Evolutionary conservation across 2,888 invertebrate genomes (phyloP), one percentile per base, ranked within the genome.

Genomic region (Torymus aiolomorphi): DNA sequence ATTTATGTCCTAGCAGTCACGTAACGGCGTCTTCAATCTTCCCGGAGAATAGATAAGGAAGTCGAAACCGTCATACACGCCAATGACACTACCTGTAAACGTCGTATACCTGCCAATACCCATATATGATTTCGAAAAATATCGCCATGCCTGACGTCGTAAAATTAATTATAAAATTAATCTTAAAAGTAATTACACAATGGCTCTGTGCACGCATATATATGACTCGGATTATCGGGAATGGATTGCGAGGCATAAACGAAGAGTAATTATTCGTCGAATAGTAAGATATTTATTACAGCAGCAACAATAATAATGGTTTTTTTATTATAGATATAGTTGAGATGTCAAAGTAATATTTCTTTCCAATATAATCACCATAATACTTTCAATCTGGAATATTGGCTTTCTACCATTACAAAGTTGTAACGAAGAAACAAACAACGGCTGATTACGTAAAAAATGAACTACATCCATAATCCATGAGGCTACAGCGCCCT

Each of bases 1-100:
- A 62, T 70, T 70, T 51, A 70, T 24, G 49, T 57, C 16, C 14
- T 51, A 56, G 18, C 16, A 65, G 56, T 20, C 62, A 56, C 70
- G 70, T 76, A 70, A 70, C 42, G 8, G 31, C 18, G 18, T 61
- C 69, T 49, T 67, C 49, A 24, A 76, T 70, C 63, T 49, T 63
- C 62, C 56, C 11, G n/a, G 24, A 67, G 66, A 76, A 75, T 67
- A 67, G 18, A 61, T 52, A 52, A 76, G 67, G 52, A 67, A 76
- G 59, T 76, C 24, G 14, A 66, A 67, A 16, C 1, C 24, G 51
- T 75, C 59, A n/a, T 16, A 24, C 52, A 31, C n/a, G n/a, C 14
- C 56, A 74, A 52, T 76, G 59, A 76, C 75, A 67, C 31, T 62
- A 10, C 56, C 54, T 10, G 18, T 61, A 52, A 67, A 67, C 31